Evolutionary conservation across 2,888 invertebrate species (phyloP), one percentile per base, ranked within the genome.

Genomic region (Polylopha cassiicola): DNA sequence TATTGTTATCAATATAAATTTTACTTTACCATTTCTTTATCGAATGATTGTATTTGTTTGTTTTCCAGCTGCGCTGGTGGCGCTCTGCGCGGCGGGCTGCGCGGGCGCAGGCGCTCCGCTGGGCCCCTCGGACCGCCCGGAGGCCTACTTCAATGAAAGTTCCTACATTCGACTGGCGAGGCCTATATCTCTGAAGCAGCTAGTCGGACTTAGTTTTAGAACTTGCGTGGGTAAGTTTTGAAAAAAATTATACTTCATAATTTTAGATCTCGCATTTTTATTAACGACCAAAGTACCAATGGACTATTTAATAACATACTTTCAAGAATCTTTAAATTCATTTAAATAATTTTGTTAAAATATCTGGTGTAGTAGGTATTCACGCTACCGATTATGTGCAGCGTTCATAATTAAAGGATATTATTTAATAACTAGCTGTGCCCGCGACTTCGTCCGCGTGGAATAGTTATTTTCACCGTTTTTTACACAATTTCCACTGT

Each of bases 141-240:
- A 95, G 78, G 94, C 93, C 27, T 95, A 92, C 74, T 94, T 95
- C 79, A 93, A 95, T 79, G 92, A 93, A 54, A 91, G 92, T 58
- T 89, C 93, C 10, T 93, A 91, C 71, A 87, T 94, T 51, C 88
- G 91, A 63, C 87, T 95, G 51, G 78, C 88, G 49, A 89, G 90
- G 44, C 91, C 92, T 39, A 88, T 94, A 66, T 91, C 92, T 42
- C 89, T 94, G 57, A 92, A 92, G 73, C 89, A 91, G 65, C 92
- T 93, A 61, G 92, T 92, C 47, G 94, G 94, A 14, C 87, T 95
- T 55, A 94, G 93, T 76, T 94, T 93, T 75, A 87, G 93, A 55
- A 92, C 93, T 3, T 95, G 95, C 74, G 89, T 89, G 51, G 92
- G 93, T 93, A 65, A 74, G 80, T 73, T 22, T 22, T 16, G n/a